A percentile compares a stretch with the other conserved stretches of the same genome.
These are phyloP conservation scores for Escarpia spicata DNA, from an alignment of 2,888 invertebrate genomes.

Conservation along the genomic window DNA sequence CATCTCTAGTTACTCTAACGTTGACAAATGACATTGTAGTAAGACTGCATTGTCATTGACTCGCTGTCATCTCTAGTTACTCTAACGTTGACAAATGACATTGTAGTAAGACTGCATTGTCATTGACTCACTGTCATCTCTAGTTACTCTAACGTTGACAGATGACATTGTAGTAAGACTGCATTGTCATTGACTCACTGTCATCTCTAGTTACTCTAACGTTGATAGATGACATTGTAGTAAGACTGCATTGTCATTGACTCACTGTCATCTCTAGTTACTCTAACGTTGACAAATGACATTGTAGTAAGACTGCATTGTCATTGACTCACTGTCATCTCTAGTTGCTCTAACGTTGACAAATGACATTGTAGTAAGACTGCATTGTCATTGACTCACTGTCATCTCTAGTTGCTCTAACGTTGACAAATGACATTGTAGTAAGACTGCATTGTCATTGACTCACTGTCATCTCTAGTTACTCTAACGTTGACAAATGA, in stretches of 20 bases:
- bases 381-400: not conserved
- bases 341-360: not conserved
- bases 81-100: not conserved
- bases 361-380: not conserved
- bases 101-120: not conserved
- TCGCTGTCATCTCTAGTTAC: not conserved
- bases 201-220: not conserved
- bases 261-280: not conserved
- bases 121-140: not conserved
- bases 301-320: not conserved
- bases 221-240: not conserved
- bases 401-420: not conserved
- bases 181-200: not conserved
- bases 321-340: not conserved
- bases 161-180: not conserved
- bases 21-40: not conserved
- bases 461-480: not conserved
- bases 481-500: not conserved
- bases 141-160: not conserved
- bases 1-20: not conserved
- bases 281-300: not conserved
- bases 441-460: not conserved
- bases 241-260: not conserved
- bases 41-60: not conserved
- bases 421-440: not conserved